phyloP scores from a whole-genome alignment of 2,797 vertebrate species.

The Syncerus caffer region DNA sequence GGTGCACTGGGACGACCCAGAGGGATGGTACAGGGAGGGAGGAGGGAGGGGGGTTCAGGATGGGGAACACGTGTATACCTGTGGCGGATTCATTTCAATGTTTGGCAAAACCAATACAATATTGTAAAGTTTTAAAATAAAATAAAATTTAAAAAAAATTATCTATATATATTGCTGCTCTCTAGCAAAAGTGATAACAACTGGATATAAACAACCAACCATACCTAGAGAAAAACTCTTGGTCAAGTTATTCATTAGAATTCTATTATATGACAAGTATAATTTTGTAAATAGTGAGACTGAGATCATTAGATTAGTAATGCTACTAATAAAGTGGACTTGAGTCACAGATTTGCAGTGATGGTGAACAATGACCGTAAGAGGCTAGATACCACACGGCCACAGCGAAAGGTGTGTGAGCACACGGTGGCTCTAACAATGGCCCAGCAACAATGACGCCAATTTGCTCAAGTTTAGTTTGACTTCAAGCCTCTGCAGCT shows the following conservation, averaged over 20 bases:
- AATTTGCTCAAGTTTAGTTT: neutral
- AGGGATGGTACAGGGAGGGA: too few species aligned
- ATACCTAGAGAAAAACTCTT: neutral
- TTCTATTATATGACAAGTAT: neutral
- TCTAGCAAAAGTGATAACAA: neutral
- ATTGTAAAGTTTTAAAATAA: too few species aligned
- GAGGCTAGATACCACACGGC: neutral
- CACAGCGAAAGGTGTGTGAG: neutral
- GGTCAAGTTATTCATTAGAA: neutral
- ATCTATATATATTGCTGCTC: neutral
- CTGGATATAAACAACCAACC: neutral
- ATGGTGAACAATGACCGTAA: neutral
- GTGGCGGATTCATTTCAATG: too few species aligned
- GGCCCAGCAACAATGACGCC: neutral
- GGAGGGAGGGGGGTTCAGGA: too few species aligned
- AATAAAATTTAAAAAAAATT: too few species aligned
- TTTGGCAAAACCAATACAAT: too few species aligned
- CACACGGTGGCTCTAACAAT: neutral
- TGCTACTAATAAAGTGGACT: neutral
- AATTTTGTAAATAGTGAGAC: conserved; percentile 3
- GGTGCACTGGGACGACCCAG: too few species aligned
- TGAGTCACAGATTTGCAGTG: neutral
- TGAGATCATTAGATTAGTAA: neutral
- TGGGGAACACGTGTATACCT: too few species aligned
- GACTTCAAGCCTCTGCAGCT: neutral